A percentile compares a stretch with the other conserved stretches of the same genome.
phyloP scores from a whole-genome alignment of 2,888 invertebrate species.

The Synanthedon tipuliformis region DNA sequence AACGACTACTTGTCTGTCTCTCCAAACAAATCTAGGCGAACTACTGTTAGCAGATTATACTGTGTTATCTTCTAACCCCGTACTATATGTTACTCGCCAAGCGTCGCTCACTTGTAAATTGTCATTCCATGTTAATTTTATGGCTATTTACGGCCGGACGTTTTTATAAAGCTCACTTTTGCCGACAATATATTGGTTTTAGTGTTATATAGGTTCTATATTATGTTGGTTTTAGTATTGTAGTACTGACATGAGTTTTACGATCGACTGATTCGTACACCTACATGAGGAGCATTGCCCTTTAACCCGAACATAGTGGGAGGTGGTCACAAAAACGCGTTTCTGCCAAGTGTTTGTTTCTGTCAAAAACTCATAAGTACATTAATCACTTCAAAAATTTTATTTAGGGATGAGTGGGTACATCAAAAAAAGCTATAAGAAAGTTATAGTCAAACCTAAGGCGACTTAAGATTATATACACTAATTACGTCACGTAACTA shows the following conservation, averaged over 20 bases:
- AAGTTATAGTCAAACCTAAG: too few relatives aligned
- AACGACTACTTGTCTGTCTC: too few relatives aligned
- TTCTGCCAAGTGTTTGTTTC: too few relatives aligned
- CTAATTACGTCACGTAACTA: too few relatives aligned
- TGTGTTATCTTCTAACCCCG: neutral
- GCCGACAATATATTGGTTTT: constrained; percentile 3
- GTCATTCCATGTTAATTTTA: constrained; percentile 53
- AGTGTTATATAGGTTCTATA: neutral
- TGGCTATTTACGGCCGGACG: constrained; percentile 32
- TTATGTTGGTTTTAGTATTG: constrained; percentile 1
- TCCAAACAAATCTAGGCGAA: too few relatives aligned
- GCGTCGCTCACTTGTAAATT: constrained; percentile 26
- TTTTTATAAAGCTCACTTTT: constrained; percentile 20
- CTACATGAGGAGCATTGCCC: neutral
- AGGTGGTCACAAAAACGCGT: too few relatives aligned
- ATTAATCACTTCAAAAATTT: too few relatives aligned
- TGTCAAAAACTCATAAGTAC: too few relatives aligned
- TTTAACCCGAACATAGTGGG: neutral
- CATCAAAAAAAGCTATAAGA: too few relatives aligned
- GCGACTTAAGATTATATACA: too few relatives aligned
- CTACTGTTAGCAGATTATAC: too few relatives aligned
- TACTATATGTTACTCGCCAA: neutral
- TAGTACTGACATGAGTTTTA: neutral
- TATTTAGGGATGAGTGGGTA: too few relatives aligned
- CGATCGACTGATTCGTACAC: neutral